Percentiles rank a stretch among this genome's conserved stretches.
phyloP scores from a whole-genome alignment of 92 coral and sea anemone species.

The Epizoanthus fatuus region DNA sequence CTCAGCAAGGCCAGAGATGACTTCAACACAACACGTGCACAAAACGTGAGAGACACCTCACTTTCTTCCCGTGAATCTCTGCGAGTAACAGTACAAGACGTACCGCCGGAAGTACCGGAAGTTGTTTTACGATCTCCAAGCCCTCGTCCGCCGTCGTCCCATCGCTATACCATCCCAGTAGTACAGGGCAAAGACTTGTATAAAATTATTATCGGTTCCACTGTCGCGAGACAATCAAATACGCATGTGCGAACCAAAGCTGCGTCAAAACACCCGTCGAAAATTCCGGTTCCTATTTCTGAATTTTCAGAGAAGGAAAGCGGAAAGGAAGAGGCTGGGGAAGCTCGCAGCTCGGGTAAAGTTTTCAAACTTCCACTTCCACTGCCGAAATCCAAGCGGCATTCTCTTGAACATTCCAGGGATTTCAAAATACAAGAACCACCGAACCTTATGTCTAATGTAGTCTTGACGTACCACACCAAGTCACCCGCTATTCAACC shows the following conservation, averaged over 20 bases:
- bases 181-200: constrained; percentile 47
- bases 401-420: constrained; percentile 21
- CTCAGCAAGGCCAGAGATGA: neutral
- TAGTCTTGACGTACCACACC: constrained; percentile 37
- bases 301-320: constrained; percentile 10
- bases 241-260: constrained; percentile 26
- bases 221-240: constrained; percentile 1
- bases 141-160: constrained; percentile 38
- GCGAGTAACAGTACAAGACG: neutral
- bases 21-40: neutral
- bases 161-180: constrained; percentile 46
- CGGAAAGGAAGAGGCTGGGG: neutral
- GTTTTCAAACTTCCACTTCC: constrained; percentile 39
- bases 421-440: constrained; percentile 26
- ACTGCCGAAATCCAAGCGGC: constrained; percentile 19
- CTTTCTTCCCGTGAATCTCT: neutral
- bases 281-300: constrained; percentile 30
- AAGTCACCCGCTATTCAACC: constrained; percentile 42
- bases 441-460: constrained; percentile 28
- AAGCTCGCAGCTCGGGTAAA: neutral
- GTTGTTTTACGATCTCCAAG: constrained; percentile 28
- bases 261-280: constrained; percentile 11
- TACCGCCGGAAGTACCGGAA: neutral
- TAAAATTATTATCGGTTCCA: constrained; percentile 41
- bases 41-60: constrained; percentile 7